These are phyloP conservation scores for cattle (Bos taurus) DNA, from an alignment of 2,113 vertebrate genomes.

Conservation along the genomic window ARS-UCD2.0 NC_037351.1:2251001-2251500, in stretches of 20 bases:
- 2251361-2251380: fast-evolving
- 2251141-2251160: fast-evolving
- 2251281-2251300: background rate
- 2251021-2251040: fast-evolving
- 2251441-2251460: fast-evolving
- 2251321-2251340: background rate
- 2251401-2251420: fast-evolving
- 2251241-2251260: background rate
- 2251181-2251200: fast-evolving
- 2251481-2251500: background rate
- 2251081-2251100: background rate
- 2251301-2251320: fast-evolving
- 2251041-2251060: background rate
- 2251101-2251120: background rate
- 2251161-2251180: fast-evolving
- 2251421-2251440: fast-evolving
- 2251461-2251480: fast-evolving
- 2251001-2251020: fast-evolving
- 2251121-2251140: background rate
- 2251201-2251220: fast-evolving
- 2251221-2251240: background rate
- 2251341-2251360: background rate
- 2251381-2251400: fast-evolving
- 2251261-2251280: background rate
- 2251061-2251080: background rate